Evolutionary conservation across 2,888 invertebrate genomes (phyloP).

Genomic region (Lasius platythorax): DNA sequence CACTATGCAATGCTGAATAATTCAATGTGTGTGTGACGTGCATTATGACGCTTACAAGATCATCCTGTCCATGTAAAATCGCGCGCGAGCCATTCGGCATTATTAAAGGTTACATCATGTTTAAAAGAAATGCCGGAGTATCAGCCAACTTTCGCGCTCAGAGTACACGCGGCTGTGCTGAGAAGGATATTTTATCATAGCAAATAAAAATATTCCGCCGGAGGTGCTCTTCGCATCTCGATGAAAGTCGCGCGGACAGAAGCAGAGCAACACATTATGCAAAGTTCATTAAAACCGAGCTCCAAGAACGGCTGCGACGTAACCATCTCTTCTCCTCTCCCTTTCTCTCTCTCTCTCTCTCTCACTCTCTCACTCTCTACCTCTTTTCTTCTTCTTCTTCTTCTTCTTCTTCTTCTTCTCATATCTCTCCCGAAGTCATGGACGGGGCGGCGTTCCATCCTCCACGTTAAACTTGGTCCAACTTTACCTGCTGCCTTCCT

Average conservation of each 20-base stretch:
- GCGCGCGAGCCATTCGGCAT: neutral
- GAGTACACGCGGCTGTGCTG: neutral
- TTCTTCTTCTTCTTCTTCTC: conserved; percentile 1
- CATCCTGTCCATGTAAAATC: neutral
- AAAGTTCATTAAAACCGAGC: conserved; percentile 83
- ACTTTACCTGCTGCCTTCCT: conserved; percentile 61
- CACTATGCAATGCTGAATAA: neutral
- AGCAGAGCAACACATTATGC: conserved; percentile 80
- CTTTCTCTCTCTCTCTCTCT: conserved; percentile 9
- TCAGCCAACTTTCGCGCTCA: neutral
- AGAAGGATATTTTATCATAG: conserved; percentile 36
- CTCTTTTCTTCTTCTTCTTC: conserved; percentile 26
- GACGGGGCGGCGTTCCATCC: conserved; percentile 56
- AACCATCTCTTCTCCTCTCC: neutral
- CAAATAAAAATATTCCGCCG: conserved; percentile 40
- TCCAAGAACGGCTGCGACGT: conserved; percentile 65
- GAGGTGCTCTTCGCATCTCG: conserved; percentile 36
- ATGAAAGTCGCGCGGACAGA: conserved; percentile 31
- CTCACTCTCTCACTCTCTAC: conserved; percentile 30
- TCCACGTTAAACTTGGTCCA: conserved; percentile 69
- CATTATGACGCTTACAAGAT: neutral
- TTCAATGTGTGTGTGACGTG: neutral
- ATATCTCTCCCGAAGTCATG: conserved; percentile 48
- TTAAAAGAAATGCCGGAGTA: neutral
- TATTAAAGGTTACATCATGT: neutral